Base-by-base conservation (phyloP, 2,797 vertebrate genomes). In the Enteromius fasciolatus region DNA sequence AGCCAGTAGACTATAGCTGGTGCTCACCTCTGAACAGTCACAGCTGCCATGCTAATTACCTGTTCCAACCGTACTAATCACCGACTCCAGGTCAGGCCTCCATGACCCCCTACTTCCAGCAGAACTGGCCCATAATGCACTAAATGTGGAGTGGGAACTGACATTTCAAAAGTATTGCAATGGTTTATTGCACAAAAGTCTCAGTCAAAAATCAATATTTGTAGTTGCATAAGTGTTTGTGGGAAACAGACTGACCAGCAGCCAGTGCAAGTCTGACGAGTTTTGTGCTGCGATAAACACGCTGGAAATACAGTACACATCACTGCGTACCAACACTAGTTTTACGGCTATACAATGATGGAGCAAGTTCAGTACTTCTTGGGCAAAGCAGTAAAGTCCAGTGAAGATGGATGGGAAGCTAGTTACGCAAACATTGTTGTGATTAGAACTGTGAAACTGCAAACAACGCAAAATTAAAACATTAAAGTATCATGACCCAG, bases 41-140 rank as follows among this genome's bases (percentile, higher is more conserved):
- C 82, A 81, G 64, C 80, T 74, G 79, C 33, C 70, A 75, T 78
- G 85, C 39, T 74, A 84, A 84, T 81, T 81, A 77, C 78, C 46
- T 28, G 33, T 68, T 39, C 44, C 44, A 23, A 80, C 25, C 54
- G 44, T 74, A 85, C 61, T 84, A 85, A 86, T 84, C 70, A 86
- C 61, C 6, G 76, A 81, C 75, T 57, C 50, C 25, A 84, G 63
- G 81, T 86, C 73, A 76, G 78, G 57, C 18, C 36, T 77, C 52
- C 61, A 72, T 76, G 76, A 17, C 33, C 75, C 23, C 25, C 12
- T 76, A 46, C 33, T 75, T 78, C 33, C 36, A 44, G 3, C 25
- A 33, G 5, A 20, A 68, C 25, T 54, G 36, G 50, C 44, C n/a
- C 6, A 23, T 75, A 59, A 80, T 64, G 18, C 39, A 46, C 12